Conservation (phyloP, 2,888 invertebrate species). For the Eupithecia inturbata region DNA sequence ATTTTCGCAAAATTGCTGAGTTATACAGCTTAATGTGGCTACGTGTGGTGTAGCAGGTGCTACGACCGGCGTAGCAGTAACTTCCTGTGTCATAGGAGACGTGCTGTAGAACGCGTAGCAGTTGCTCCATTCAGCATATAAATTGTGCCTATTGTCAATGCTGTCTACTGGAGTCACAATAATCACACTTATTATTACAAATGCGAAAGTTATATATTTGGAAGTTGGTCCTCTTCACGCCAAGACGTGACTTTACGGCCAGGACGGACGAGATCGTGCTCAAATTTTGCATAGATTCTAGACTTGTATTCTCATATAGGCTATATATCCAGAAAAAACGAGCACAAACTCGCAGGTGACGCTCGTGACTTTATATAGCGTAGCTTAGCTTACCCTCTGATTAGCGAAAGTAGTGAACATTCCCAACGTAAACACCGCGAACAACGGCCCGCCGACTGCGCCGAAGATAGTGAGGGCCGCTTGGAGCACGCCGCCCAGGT, state of each 20-base stretch:
- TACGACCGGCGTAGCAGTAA: not conserved
- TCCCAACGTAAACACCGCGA: slow-evolving; percentile 93
- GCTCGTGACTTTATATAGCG: not conserved
- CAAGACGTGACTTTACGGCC: not conserved
- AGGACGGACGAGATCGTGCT: not conserved
- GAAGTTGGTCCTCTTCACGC: not conserved
- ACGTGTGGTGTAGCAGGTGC: not conserved
- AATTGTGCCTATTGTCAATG: not conserved
- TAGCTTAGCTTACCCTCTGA: slow-evolving; percentile 81
- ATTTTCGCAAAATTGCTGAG: too few relatives aligned
- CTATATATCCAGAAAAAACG: not conserved
- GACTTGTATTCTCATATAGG: not conserved
- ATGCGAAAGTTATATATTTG: too few relatives aligned
- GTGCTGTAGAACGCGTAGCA: not conserved
- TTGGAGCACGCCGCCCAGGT: slow-evolving; percentile 94
- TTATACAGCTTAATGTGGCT: too few relatives aligned
- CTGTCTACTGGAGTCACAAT: too few relatives aligned
- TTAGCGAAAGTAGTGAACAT: slow-evolving; percentile 91
- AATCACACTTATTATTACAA: too few relatives aligned
- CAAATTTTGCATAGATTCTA: not conserved
- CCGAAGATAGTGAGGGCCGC: slow-evolving; percentile 94
- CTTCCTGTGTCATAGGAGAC: not conserved
- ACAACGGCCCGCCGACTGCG: slow-evolving; percentile 93
- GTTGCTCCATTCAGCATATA: not conserved
- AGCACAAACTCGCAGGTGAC: not conserved